phyloP scores from a whole-genome alignment of 1,140 invertebrate species.

The Drosophila willistoni region DNA sequence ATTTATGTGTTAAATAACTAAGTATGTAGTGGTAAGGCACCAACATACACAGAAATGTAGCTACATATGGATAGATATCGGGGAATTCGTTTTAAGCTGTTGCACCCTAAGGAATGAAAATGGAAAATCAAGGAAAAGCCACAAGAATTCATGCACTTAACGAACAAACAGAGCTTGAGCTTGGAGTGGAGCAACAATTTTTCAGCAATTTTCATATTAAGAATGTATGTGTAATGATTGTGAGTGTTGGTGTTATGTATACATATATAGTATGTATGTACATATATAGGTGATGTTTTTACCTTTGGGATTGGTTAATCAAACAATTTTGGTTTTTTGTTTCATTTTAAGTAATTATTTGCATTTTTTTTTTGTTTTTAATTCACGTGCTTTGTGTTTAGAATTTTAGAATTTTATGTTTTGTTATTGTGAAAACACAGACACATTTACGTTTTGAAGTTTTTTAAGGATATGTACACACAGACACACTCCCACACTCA shows the following conservation, averaged over 20 bases:
- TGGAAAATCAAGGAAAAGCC: conserved; percentile 1
- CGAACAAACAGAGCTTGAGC: background rate
- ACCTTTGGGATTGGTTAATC: conserved; percentile 50
- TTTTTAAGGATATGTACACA: conserved; percentile 45
- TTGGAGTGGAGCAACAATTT: conserved; percentile 41
- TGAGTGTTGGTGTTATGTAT: background rate
- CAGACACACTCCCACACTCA: conserved; percentile 38
- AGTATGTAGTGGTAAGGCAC: conserved; percentile 14
- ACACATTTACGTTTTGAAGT: conserved; percentile 58
- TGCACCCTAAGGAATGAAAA: conserved; percentile 49
- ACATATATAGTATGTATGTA: no score
- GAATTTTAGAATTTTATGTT: conserved; percentile 16
- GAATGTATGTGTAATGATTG: background rate
- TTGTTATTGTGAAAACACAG: conserved; percentile 51
- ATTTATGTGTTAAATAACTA: background rate
- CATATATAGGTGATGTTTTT: conserved; percentile 17
- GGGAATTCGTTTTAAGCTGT: conserved; percentile 71
- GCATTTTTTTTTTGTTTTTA: conserved; percentile 1
- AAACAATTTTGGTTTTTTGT: conserved; percentile 47
- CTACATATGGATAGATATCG: conserved; percentile 41
- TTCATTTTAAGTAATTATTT: conserved; percentile 26
- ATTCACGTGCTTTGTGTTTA: conserved; percentile 26
- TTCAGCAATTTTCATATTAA: background rate
- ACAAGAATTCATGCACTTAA: conserved; percentile 6
- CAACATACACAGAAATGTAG: conserved; percentile 40